phyloP scores from a whole-genome alignment of 2,797 vertebrate species.

The Gephyroberyx darwinii region DNA sequence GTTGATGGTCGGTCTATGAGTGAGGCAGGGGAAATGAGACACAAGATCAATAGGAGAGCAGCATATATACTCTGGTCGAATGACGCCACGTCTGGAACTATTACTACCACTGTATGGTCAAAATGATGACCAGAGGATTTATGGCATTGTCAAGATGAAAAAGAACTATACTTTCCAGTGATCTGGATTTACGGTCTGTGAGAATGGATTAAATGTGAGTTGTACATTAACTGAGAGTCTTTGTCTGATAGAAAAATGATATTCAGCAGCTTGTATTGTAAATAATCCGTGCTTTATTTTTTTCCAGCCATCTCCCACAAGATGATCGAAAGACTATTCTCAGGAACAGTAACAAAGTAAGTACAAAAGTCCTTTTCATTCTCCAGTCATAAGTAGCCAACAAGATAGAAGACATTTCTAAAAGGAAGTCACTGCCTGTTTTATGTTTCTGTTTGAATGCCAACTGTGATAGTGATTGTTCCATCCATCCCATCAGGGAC shows the following conservation, averaged over 20 bases:
- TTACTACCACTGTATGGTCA: constrained; percentile 59
- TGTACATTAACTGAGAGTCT: constrained; percentile 32
- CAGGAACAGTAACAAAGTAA: constrained; percentile 94
- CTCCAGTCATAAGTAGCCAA: neutral
- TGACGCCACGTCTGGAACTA: constrained; percentile 77
- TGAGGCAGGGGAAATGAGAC: constrained; percentile 71
- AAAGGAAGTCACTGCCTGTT: neutral
- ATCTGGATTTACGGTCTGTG: constrained; percentile 66
- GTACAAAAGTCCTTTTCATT: neutral
- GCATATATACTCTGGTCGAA: constrained; percentile 55
- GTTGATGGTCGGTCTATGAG: constrained; percentile 68
- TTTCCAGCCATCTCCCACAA: constrained; percentile 88
- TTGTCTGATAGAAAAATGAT: constrained; percentile 16
- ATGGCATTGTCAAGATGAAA: constrained; percentile 68
- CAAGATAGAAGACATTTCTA: neutral
- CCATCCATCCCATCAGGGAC: constrained; percentile 76
- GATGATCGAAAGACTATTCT: constrained; percentile 96
- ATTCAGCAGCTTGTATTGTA: constrained; percentile 31
- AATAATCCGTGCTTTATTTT: constrained; percentile 38
- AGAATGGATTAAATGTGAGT: constrained; percentile 63
- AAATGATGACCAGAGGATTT: constrained; percentile 69
- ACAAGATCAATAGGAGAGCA: constrained; percentile 72
- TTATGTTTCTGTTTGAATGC: neutral
- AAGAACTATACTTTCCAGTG: constrained; percentile 24
- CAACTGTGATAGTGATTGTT: neutral